phyloP scores from a whole-genome alignment of 2,888 invertebrate genomes.

The Nephrotoma guestfalica region DNA sequence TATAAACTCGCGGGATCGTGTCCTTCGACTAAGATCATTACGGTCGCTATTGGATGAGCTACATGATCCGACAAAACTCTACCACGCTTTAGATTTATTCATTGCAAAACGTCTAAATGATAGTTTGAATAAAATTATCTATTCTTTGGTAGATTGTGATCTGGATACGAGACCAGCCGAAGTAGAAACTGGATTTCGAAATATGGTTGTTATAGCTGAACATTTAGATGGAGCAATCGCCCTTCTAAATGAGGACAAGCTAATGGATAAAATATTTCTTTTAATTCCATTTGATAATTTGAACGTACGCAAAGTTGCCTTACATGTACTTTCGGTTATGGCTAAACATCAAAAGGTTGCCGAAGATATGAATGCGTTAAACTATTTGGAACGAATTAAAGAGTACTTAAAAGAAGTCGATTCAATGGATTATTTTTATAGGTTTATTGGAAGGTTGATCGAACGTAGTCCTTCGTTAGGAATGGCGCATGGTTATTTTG shows the following conservation, averaged over 20 bases:
- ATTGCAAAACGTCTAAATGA: not conserved
- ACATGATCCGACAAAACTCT: not conserved
- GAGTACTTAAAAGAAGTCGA: conserved; percentile 14
- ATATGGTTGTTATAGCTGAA: conserved; percentile 4
- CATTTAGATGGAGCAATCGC: conserved; percentile 1
- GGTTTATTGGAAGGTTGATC: conserved; percentile 22
- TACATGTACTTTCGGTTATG: not conserved
- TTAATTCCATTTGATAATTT: conserved; percentile 5
- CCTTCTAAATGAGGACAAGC: conserved; percentile 1
- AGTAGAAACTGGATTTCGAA: not conserved
- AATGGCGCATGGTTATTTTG: conserved; percentile 23
- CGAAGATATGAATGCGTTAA: conserved; percentile 11
- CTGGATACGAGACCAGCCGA: not conserved
- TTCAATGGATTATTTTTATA: conserved; percentile 19
- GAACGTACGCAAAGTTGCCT: not conserved
- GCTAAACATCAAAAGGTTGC: conserved; percentile 8
- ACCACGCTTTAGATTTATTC: not conserved
- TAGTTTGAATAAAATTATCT: not conserved
- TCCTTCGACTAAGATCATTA: not conserved
- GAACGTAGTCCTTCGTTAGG: conserved; percentile 20
- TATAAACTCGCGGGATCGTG: not conserved
- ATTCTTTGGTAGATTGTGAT: not conserved
- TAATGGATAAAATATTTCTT: conserved; percentile 5
- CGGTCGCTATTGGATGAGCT: not conserved
- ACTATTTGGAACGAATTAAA: conserved; percentile 17